Evolutionary conservation across 1,140 invertebrate species (phyloP).

Genomic region (Achroia grisella): DNA sequence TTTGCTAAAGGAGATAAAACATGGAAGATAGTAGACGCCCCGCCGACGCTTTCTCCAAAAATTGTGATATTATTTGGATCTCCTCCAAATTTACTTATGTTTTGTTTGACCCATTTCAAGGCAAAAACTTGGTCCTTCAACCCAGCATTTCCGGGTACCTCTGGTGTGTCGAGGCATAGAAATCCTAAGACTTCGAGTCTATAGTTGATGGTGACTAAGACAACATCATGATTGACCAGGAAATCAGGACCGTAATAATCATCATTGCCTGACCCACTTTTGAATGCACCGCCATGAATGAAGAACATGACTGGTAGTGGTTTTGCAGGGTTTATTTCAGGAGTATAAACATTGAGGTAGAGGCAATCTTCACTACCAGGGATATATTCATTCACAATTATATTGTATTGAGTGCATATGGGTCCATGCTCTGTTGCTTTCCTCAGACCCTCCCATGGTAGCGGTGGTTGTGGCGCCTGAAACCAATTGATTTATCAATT

Average conservation of each 20-base stretch:
- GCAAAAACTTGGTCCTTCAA: conserved; percentile 35
- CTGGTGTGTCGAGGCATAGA: conserved; percentile 60
- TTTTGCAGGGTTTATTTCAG: conserved; percentile 17
- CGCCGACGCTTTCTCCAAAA: conserved; percentile 80
- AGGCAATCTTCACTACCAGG: conserved; percentile 66
- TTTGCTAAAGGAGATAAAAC: conserved; percentile 74
- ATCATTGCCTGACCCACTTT: conserved; percentile 19
- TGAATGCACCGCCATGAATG: conserved; percentile 61
- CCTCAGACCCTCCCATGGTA: conserved; percentile 24
- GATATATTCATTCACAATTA: background rate
- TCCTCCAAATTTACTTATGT: conserved; percentile 77
- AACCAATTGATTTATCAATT: no score
- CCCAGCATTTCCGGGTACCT: conserved; percentile 37
- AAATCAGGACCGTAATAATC: conserved; percentile 74
- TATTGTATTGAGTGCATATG: conserved; percentile 17
- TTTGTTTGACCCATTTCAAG: conserved; percentile 30
- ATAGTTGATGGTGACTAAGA: conserved; percentile 82
- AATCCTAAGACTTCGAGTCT: conserved; percentile 75
- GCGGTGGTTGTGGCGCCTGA: conserved; percentile 26
- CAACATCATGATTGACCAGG: conserved; percentile 74
- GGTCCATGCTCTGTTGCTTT: conserved; percentile 17
- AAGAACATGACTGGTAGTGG: conserved; percentile 54
- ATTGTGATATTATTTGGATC: conserved; percentile 81
- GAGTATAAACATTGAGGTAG: conserved; percentile 52
- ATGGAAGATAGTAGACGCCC: conserved; percentile 71